Conservation (phyloP, 2,113 vertebrate genomes). For the Heptranchias perlo region DNA sequence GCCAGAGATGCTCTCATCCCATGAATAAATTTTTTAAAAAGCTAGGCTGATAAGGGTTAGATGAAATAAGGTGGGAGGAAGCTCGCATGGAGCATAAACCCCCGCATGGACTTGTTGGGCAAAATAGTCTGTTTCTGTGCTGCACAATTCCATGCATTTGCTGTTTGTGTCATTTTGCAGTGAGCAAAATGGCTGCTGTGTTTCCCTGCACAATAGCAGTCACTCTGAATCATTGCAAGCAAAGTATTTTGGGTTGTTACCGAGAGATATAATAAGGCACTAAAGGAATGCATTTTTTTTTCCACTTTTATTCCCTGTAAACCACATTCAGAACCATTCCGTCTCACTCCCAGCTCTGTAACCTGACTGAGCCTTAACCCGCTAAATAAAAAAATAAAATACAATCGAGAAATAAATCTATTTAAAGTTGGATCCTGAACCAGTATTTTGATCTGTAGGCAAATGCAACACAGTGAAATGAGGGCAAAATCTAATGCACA, state of each 20-base stretch:
- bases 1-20: too few species aligned
- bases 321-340: too few species aligned
- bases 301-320: neutral
- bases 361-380: neutral
- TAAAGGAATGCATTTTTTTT: neutral
- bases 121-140: neutral
- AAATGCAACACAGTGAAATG: conserved; percentile 5
- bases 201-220: too few species aligned
- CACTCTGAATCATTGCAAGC: too few species aligned
- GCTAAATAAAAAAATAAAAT: neutral
- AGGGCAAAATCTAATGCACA: neutral
- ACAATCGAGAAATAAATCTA: neutral
- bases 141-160: neutral
- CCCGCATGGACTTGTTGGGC: neutral
- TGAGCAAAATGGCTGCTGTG: neutral
- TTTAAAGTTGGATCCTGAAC: conserved; percentile 3
- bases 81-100: neutral
- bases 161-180: neutral
- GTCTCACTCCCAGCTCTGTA: neutral
- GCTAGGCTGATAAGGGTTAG: neutral
- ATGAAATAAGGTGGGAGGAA: neutral
- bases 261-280: too few species aligned
- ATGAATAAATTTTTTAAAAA: too few species aligned
- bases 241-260: neutral
- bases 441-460: neutral